Base-by-base conservation (phyloP, 37 sponge, comb jelly and placozoan species). In the Petrosia ficiformis region DNA sequence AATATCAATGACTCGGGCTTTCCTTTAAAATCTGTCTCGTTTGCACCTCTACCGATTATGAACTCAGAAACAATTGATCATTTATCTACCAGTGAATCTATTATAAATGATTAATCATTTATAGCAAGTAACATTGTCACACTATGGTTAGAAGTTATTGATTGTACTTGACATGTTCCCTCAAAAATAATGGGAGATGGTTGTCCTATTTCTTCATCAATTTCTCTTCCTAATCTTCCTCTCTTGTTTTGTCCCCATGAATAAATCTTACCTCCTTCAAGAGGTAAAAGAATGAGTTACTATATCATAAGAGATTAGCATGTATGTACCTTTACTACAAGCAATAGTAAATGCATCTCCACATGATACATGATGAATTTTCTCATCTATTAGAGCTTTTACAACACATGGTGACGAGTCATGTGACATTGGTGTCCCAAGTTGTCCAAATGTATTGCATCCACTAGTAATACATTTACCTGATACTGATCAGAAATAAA, bases 291-390 rank as follows among this genome's bases (percentile, higher is more conserved):
- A 8, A 34, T 34, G 66, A 41, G 74, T 29, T 29, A 57, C 19
- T 48, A 8, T 37, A 40, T 21, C 19, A 43, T 42, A 71, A 2
- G 35, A 59, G 33, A 39, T 25, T 33, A 72, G 35, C 11, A 25
- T 19, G 5, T 57, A 74, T 4, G 26, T 2, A 93, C 94, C 87
- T 76, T 54, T 57, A 61, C 74, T 78, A 38, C 74, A 48, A 11
- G 80, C 91, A 19, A 82, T 77, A 24, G 87, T 86, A 70, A 74
- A 93, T 64, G 65, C 59, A 42, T 93, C 94, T 0, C 94, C 94
- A 79, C 94, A 93, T 0, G 81, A 57, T 3, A 93, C 80, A n/a
- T 48, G 52, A 1, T 43, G 52, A 2, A 93, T 69, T 2, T 78
- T 54, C 48, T 77, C 25, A 6, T 38, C 67, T 4, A 31, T 6